A percentile compares a stretch with the other conserved stretches of the same genome.
Conservation (phyloP, 2,888 invertebrate genomes). For the Aphodius sticticus region DNA sequence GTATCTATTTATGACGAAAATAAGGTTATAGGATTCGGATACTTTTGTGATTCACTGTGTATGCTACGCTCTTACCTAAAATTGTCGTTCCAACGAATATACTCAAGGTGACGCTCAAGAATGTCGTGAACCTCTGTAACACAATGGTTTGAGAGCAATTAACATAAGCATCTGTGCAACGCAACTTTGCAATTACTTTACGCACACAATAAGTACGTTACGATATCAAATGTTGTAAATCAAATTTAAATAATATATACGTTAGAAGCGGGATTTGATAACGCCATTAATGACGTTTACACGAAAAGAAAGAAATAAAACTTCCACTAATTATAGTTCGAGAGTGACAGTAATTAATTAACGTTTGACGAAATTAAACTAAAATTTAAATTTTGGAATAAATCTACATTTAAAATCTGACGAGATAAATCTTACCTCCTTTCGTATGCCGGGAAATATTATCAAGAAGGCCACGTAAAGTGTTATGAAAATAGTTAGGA, state of each 20-base stretch:
- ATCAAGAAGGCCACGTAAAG: slow-evolving; percentile 94
- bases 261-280: too few species aligned
- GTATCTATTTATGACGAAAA: too few species aligned
- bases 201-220: background rate
- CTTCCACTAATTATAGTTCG: background rate
- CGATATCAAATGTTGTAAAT: background rate
- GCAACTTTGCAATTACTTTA: background rate
- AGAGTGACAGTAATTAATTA: background rate
- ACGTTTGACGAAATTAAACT: background rate
- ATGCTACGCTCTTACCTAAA: slow-evolving; percentile 72
- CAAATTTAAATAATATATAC: background rate
- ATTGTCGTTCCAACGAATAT: slow-evolving; percentile 93
- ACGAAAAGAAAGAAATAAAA: background rate
- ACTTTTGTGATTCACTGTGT: too few species aligned
- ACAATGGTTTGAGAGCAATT: slow-evolving; percentile 43
- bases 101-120: slow-evolving; percentile 90
- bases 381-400: background rate
- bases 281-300: background rate
- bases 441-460: slow-evolving; percentile 94
- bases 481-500: slow-evolving; percentile 87
- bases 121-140: slow-evolving; percentile 89
- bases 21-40: too few species aligned
- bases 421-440: slow-evolving; percentile 72
- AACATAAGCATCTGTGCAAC: slow-evolving; percentile 20
- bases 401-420: background rate